Evolutionary conservation across 2,888 invertebrate genomes (phyloP), one percentile per base, ranked within the genome.

Genomic region (Crepidodera aurea): DNA sequence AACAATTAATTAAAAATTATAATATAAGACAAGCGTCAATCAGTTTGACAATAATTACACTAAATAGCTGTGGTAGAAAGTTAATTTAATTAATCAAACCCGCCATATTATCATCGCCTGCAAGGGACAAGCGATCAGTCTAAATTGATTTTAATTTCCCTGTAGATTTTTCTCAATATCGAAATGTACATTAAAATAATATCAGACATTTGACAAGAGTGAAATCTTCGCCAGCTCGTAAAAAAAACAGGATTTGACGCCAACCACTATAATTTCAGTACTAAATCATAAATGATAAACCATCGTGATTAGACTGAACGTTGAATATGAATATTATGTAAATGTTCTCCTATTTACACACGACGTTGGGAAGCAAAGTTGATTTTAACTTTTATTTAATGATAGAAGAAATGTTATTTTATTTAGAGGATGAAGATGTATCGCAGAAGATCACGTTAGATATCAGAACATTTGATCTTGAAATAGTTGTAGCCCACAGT

Each of bases 241-340:
- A 2, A 42, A 58, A 51, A 58, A 51, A 37, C 48, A 39, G 25
- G 25, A 29, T 51, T 50, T 27, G 27, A 40, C 39, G 42, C 58
- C 29, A 29, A 51, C 13, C 15, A 13, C 50, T 51, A 40, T 58
- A 58, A 58, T 58, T 58, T 58, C 6, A 27, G 19, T 29, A 22
- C 29, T 58, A 44, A 51, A 58, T 58, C 58, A 58, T 51, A 58
- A 29, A 58, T 51, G 58, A 51, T 57, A 57, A 57, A 57, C 57
- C 22, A 57, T 39, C 29, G 15, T 57, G 37, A 50, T 57, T 48
- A 57, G 48, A 57, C 22, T 25, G 34, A 32, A 39, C 25, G 13
- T 50, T 57, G 34, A 29, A 56, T 56, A 56, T 56, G 50, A 57
- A 57, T 50, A 57, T 50, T 57, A 57, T 57, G 57, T 57, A 57